phyloP scores from a whole-genome alignment of 2,113 vertebrate genomes.

The Caranx melampygus region DNA sequence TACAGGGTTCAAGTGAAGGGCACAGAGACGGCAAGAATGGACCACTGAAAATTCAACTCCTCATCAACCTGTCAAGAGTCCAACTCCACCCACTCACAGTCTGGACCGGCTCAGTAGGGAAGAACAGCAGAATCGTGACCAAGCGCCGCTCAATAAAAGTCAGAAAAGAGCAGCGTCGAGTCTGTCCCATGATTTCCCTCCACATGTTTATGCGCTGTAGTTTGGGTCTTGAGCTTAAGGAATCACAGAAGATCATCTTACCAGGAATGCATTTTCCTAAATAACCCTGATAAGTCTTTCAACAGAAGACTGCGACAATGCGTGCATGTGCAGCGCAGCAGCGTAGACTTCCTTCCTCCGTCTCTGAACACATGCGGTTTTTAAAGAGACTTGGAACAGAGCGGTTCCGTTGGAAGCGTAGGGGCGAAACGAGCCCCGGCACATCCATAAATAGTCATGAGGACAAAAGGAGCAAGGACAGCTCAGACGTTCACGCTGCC shows the following conservation, averaged over 20 bases:
- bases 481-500: conserved; percentile 14
- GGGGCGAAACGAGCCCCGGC: background rate
- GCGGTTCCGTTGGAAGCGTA: background rate
- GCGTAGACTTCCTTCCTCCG: background rate
- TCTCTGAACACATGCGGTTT: background rate
- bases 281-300: background rate
- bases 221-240: background rate
- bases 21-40: background rate
- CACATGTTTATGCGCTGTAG: background rate
- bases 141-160: conserved; percentile 7
- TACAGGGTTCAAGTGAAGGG: conserved; percentile 1
- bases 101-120: conserved; percentile 47
- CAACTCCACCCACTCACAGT: conserved; percentile 66
- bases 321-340: background rate
- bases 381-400: background rate
- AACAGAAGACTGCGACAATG: background rate
- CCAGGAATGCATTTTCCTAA: background rate
- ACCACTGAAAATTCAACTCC: conserved; percentile 11
- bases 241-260: background rate
- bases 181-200: conserved; percentile 27
- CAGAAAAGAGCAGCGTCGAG: background rate
- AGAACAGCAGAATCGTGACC: conserved; percentile 34
- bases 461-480: conserved; percentile 24
- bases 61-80: conserved; percentile 46
- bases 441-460: conserved; percentile 36